Evolutionary conservation across 2,888 invertebrate genomes (phyloP).

Genomic region (Athalia rosae): DNA sequence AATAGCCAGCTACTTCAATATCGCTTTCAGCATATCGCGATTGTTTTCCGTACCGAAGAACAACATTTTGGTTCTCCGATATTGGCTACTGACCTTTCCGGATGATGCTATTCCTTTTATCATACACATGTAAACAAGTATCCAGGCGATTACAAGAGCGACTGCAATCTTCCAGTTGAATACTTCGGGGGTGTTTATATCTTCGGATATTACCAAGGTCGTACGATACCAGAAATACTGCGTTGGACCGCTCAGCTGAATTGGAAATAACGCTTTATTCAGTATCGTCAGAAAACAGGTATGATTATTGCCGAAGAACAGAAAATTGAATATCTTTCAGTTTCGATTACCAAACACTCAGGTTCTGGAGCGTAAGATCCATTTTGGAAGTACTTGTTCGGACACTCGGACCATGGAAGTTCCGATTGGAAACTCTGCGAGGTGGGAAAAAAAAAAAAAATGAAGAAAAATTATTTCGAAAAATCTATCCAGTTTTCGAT

Average conservation of each 20-base stretch:
- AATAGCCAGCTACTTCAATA: too few relatives aligned
- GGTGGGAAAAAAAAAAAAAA: background rate
- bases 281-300: too few relatives aligned
- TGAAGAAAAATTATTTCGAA: background rate
- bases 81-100: slow-evolving; percentile 83
- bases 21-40: too few relatives aligned
- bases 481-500: too few relatives aligned
- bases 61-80: too few relatives aligned
- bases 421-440: slow-evolving; percentile 89
- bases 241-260: slow-evolving; percentile 90
- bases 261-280: slow-evolving; percentile 50
- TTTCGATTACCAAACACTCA: slow-evolving; percentile 84
- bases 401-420: slow-evolving; percentile 94
- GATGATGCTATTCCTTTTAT: slow-evolving; percentile 98
- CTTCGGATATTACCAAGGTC: slow-evolving; percentile 91
- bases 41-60: too few relatives aligned
- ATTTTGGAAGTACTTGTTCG: slow-evolving; percentile 86
- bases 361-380: slow-evolving; percentile 87
- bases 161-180: slow-evolving; percentile 96
- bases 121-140: slow-evolving; percentile 96
- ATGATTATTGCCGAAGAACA: background rate
- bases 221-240: slow-evolving; percentile 97
- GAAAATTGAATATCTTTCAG: background rate
- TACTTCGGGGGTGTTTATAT: slow-evolving; percentile 88
- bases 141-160: slow-evolving; percentile 92